A percentile compares a stretch with the other conserved stretches of the same genome.
These are phyloP conservation scores for Drosophila antonietae DNA, from an alignment of 2,888 invertebrate species.

Conservation along the genomic window DNA sequence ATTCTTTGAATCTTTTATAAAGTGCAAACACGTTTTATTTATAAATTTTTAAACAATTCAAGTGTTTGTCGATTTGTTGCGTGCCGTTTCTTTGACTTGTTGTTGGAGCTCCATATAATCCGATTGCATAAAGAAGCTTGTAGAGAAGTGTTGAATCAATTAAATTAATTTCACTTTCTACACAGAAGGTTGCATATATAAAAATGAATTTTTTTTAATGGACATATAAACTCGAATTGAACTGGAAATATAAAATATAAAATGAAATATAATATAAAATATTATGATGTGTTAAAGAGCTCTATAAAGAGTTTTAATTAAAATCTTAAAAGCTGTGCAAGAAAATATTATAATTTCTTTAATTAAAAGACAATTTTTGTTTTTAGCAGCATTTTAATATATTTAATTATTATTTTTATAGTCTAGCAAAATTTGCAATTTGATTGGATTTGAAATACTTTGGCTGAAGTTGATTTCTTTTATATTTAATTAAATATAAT, in stretches of 20 bases:
- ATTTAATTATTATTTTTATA: background rate
- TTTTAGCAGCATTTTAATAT: background rate
- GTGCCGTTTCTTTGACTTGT: background rate
- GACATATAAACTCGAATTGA: background rate
- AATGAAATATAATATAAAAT: background rate
- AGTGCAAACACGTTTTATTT: constrained; percentile 3
- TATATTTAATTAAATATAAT: too few relatives aligned
- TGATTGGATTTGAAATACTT: background rate
- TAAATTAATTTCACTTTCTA: constrained; percentile 1
- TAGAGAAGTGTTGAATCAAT: background rate
- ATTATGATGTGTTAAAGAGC: background rate
- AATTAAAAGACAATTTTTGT: background rate
- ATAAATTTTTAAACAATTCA: background rate
- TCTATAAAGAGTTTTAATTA: background rate
- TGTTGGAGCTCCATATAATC: background rate
- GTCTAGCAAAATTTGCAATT: background rate
- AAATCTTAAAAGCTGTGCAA: background rate
- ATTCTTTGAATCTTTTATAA: background rate
- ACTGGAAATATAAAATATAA: background rate
- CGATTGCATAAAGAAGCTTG: background rate
- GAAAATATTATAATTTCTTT: background rate
- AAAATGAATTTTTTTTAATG: background rate
- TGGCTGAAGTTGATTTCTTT: background rate
- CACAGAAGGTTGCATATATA: background rate
- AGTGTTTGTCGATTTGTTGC: background rate